Base-by-base conservation (phyloP, 2,797 vertebrate species). In the Halcyon badia region DNA sequence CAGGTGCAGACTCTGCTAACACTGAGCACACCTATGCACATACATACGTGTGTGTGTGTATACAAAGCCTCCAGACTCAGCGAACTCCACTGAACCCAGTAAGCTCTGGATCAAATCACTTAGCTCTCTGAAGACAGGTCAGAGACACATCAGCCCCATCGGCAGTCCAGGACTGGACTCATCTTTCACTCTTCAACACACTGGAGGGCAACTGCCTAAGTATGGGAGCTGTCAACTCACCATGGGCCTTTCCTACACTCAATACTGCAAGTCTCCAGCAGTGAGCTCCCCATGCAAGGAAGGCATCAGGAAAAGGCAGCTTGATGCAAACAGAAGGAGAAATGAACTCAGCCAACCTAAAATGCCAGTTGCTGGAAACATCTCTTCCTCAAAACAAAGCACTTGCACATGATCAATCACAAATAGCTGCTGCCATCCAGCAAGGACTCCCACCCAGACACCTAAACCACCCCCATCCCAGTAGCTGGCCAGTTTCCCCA, bases 121-220 rank as follows among this genome's bases (percentile, higher is more conserved):
- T n/a, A 51, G 35, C 54, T 52, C 54, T 11, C 4, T 21, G 60
- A 69, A 24, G 21, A 49, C 22, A 70, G 3, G 16, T 44, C 46
- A 91, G 15, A 8, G 61, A 69, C 18, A 24, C 0, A 3, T 22
- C 62, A 65, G 37, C 18, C 37, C 39, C 12, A 0, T 4, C 2
- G 0, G 20, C 51, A 82, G 39, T 9, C 13, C 3, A 6, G 30
- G 22, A 33, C 78, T 0, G 0, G 37, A 35, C 12, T 66, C 5
- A 0, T 46, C 51, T 25, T 87, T 19, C 6, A 1, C 33, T 70
- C 41, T 68, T 61, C 46, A 65, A 35, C 10, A 25, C 33, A 7
- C 6, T 57, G 10, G 6, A 22, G 25, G 37, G 69, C 46, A 79
- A 19, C 30, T 41, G 51, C 52, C 46, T 37, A 66, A 44, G 44